Base-by-base conservation (phyloP, 2,113 vertebrate species). In the Seriola rivoliana region DNA sequence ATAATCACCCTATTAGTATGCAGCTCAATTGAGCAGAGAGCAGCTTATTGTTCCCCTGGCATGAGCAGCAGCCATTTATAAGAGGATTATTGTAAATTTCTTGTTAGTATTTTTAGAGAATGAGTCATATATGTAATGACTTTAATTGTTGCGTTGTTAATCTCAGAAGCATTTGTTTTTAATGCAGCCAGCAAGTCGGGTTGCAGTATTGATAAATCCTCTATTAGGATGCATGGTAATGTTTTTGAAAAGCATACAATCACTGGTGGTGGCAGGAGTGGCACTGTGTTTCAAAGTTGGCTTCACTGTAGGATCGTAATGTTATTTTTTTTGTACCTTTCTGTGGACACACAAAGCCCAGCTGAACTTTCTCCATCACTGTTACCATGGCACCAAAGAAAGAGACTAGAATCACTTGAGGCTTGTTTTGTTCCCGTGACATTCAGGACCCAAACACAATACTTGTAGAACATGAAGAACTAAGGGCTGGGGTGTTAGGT, bases 1-100 rank as follows among this genome's bases (percentile, higher is more conserved):
- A 82, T 92, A 93, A 94, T 93, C 90, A 90, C 52, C 80, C 84
- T 44, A 88, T 94, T 92, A 92, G 90, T 92, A 94, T 94, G 84
- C 93, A 93, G 92, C 88, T 87, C 89, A 86, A 89, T 86, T 86
- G 90, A 92, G 90, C 82, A 68, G 79, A 85, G 83, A 82, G 34
- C 62, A 75, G 82, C 71, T 84, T 74, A 88, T 91, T 88, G 87
- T 91, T 89, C 88, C 84, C 86, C 58, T 16, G 82, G 78, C 79
- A 75, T 64, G 62, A 67, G 75, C 84, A 52, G 71, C 9, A 81
- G 77, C 77, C 75, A 60, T 84, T 90, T 89, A 44, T 85, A 73
- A 86, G 70, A 82, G 76, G 83, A 89, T 92, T 88, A 89, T 85
- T 85, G 76, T 42, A 74, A 58, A 88, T 84, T 85, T 87, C 70